Evolutionary conservation across 2,888 invertebrate species (phyloP), one percentile per base, ranked within the genome.

Genomic region (Acleris literana): DNA sequence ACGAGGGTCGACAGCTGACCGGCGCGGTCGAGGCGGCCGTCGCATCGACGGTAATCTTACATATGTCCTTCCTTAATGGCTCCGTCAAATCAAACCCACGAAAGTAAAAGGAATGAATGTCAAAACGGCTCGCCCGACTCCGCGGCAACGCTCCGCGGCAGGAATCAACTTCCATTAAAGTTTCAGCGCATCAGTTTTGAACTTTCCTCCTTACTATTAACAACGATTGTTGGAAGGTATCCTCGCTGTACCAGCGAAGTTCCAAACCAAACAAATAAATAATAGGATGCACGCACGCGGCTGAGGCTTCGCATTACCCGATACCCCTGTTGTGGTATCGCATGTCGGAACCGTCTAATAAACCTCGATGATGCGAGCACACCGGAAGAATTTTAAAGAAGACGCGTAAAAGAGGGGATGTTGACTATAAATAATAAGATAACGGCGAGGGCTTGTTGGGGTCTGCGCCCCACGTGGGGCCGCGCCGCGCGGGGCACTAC

Each of bases 341-440:
- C 49, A 1, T 68, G 69, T 60, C 57, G 64, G 57, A 43, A 13
- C 51, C 46, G 59, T 53, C 60, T 44, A 64, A 64, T 64, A 64
- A 64, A 64, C 59, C 64, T 20, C 55, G 49, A 54, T 18, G 64
- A 53, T 33, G 20, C 20, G 25, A 33, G 48, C 16, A 48, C 53
- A 48, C 49, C 29, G 55, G 46, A 64, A 64, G 55, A 64, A 64
- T 60, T 64, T 64, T 60, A 49, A 64, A 64, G 55, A 60, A 64
- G 59, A 56, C 59, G 51, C 59, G 43, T 59, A 63, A 70, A 69
- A 69, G 73, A 70, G 73, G 69, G 68, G 69, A 64, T 68, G 71
- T 72, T 72, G 73, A 76, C 78, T 70, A 82, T 85, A 86, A 85
- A 85, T 85, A 85, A 84, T 83, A 82, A 79, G 85, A 83, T 86